phyloP scores from a whole-genome alignment of 2,797 vertebrate genomes.

The Microhierax caerulescens region DNA sequence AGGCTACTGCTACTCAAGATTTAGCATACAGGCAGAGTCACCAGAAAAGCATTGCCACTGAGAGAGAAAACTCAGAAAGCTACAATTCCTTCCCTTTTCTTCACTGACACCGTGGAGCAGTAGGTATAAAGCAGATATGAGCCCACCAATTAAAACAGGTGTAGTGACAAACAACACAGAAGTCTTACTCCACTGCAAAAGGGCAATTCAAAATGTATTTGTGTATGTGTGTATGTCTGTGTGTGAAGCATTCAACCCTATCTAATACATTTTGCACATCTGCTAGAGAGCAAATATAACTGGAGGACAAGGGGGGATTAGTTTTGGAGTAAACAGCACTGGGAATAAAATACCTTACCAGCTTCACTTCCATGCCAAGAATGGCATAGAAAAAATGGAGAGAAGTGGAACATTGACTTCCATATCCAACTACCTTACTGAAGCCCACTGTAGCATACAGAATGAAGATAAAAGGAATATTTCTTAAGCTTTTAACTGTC shows the following conservation, averaged over 20 bases:
- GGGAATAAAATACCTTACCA: not conserved
- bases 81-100: not conserved
- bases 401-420: not conserved
- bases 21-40: accelerated
- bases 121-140: not conserved
- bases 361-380: not conserved
- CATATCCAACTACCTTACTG: not conserved
- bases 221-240: accelerated
- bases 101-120: not conserved
- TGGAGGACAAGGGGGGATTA: not conserved
- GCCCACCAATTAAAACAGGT: not conserved
- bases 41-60: not conserved
- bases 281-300: not conserved
- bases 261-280: not conserved
- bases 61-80: not conserved
- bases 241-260: not conserved
- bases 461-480: not conserved
- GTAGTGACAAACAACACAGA: not conserved
- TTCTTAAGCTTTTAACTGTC: not conserved
- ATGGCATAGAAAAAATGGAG: not conserved
- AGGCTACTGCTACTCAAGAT: not conserved
- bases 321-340: not conserved
- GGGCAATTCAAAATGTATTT: not conserved
- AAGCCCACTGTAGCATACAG: not conserved
- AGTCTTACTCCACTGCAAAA: not conserved